Evolutionary conservation across 2,888 invertebrate species (phyloP), one percentile per base, ranked within the genome.

Genomic region (Pammene fasciana): DNA sequence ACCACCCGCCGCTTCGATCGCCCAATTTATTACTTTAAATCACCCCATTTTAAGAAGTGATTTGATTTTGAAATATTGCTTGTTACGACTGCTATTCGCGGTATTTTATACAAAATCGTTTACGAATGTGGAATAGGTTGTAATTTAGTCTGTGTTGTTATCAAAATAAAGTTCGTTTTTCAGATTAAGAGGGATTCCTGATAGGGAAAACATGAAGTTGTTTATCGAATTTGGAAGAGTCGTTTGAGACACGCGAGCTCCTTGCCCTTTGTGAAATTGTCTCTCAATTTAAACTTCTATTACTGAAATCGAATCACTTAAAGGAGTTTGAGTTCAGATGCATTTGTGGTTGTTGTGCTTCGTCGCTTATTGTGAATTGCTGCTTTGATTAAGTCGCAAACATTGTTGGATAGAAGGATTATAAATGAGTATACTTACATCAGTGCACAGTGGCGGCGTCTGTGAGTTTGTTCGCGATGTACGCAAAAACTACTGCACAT

Each of bases 31-130:
- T 80, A 79, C 79, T 82, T 82, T 78, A 82, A 84, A 82, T 77
- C 77, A 81, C 76, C 81, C 77, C 82, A 77, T 78, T 78, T 67
- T 65, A 71, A 79, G 80, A 79, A 79, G 75, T 83, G 76, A 84
- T 85, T 83, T 80, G 85, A 84, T 85, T 85, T 84, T 84, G 84
- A 85, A 85, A 84, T 86, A 86, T 84, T 78, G 83, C 79, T 79
- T 78, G 78, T 75, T 78, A 78, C 77, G 77, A 72, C 71, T 73
- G 78, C 81, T 79, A 81, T 83, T 82, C 75, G 72, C 74, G 70
- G 68, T 60, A 36, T 38, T 45, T 60, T 65, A 57, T 6, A 11
- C 43, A 52, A 45, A 36, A 16, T 54, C 64, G 26, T 64, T 59
- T 8, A 18, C 8, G 8, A 11, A 0, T 11, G 9, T 38, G 3